These are phyloP conservation scores for Muscina levida DNA, from an alignment of 2,888 invertebrate genomes.

Conservation along the genomic window DNA sequence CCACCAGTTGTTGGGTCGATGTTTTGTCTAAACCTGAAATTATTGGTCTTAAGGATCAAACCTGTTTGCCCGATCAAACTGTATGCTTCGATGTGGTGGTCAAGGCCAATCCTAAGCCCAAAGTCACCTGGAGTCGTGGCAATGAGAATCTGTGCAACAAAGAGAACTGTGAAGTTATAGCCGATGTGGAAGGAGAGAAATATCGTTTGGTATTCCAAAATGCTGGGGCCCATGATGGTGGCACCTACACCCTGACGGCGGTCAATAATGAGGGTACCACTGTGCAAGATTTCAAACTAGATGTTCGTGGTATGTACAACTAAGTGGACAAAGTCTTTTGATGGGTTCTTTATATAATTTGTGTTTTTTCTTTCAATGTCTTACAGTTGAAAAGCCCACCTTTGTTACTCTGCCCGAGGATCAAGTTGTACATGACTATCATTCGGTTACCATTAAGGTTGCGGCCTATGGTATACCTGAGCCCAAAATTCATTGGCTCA, in stretches of 20 bases:
- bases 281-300: conserved; percentile 85
- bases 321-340: conserved; percentile 61
- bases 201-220: conserved; percentile 86
- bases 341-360: conserved; percentile 9
- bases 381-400: conserved; percentile 86
- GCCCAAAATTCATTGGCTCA: conserved; percentile 90
- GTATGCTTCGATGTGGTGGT: conserved; percentile 90
- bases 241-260: conserved; percentile 89
- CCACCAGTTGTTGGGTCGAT: conserved; percentile 88
- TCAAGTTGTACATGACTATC: conserved; percentile 86
- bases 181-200: conserved; percentile 79
- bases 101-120: conserved; percentile 93
- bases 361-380: conserved; percentile 1
- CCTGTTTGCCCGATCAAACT: conserved; percentile 88
- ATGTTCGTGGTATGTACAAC: conserved; percentile 84
- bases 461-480: conserved; percentile 90
- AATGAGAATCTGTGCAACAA: conserved; percentile 79
- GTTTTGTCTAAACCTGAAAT: conserved; percentile 90
- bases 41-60: conserved; percentile 86
- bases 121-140: conserved; percentile 87
- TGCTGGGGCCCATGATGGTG: conserved; percentile 87
- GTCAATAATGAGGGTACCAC: conserved; percentile 89
- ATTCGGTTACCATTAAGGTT: conserved; percentile 85
- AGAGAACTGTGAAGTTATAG: conserved; percentile 80
- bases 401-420: conserved; percentile 87